Percentiles rank a stretch among this genome's conserved stretches.
Conservation (phyloP, 2,888 invertebrate genomes). For the Nesidiocoris tenuis region DNA sequence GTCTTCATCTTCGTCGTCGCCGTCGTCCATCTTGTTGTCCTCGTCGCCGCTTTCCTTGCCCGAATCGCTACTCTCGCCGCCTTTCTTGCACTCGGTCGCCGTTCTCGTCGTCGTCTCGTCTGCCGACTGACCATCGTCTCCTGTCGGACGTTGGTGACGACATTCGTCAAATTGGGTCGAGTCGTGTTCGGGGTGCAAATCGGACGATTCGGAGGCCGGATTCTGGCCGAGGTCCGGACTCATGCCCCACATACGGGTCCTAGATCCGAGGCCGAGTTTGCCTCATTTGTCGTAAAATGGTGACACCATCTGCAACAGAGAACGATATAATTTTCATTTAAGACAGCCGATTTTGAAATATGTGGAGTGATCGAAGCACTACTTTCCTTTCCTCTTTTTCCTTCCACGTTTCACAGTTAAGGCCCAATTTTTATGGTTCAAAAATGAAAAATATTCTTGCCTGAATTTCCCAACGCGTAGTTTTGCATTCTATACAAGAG, state of each 20-base stretch:
- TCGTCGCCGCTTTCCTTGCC: constrained; percentile 45
- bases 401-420: too few species aligned
- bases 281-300: too few species aligned
- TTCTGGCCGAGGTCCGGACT: constrained; percentile 32
- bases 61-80: constrained; percentile 39
- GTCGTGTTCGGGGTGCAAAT: constrained; percentile 42
- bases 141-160: too few species aligned
- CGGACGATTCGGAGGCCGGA: constrained; percentile 35
- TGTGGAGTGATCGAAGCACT: too few species aligned
- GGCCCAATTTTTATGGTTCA: too few species aligned
- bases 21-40: constrained; percentile 47
- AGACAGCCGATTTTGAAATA: too few species aligned
- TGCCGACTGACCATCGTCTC: constrained; percentile 14
- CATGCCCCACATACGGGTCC: constrained; percentile 39
- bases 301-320: neutral
- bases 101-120: constrained; percentile 15
- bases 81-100: constrained; percentile 17
- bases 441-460: too few species aligned
- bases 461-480: too few species aligned
- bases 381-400: too few species aligned
- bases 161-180: constrained; percentile 15
- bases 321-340: too few species aligned
- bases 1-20: constrained; percentile 38
- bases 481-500: too few species aligned
- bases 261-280: neutral